Percentiles rank a stretch among this genome's conserved stretches.
phyloP scores from a whole-genome alignment of 2,113 vertebrate species.

The Elanus axillaris region DNA sequence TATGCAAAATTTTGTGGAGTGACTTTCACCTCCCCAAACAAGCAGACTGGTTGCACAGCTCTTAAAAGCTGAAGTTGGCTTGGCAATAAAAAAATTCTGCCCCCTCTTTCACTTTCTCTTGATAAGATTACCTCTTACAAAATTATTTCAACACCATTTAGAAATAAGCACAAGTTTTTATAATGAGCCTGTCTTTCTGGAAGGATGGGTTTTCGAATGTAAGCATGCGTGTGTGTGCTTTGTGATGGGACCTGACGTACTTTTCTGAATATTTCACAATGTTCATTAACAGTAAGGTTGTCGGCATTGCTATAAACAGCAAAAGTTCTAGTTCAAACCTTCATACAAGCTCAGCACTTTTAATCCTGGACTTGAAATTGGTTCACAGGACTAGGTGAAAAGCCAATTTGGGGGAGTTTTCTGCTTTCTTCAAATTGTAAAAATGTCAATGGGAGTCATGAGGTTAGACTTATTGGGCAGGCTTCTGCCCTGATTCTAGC shows the following conservation, averaged over 20 bases:
- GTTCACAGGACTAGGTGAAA: conserved; percentile 30
- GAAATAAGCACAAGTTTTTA: conserved; percentile 1
- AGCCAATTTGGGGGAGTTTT: neutral
- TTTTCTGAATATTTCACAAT: conserved; percentile 51
- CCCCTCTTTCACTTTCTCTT: neutral
- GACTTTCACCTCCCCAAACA: neutral
- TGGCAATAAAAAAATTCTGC: neutral
- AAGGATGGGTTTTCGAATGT: neutral
- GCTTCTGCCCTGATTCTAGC: conserved; percentile 44
- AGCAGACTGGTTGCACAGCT: neutral
- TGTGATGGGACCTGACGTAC: neutral
- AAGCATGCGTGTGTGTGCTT: neutral
- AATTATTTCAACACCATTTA: neutral
- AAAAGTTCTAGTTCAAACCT: neutral
- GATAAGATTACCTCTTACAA: conserved; percentile 38
- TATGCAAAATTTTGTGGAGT: neutral
- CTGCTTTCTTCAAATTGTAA: conserved; percentile 48
- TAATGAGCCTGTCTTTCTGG: neutral
- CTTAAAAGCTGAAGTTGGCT: conserved; percentile 41
- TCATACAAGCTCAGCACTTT: neutral
- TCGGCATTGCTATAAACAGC: conserved; percentile 34
- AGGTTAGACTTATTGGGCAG: conserved; percentile 42
- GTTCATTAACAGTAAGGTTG: conserved; percentile 7
- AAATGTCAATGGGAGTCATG: conserved; percentile 46
- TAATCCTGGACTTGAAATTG: neutral